Evolutionary conservation across 2,797 vertebrate genomes (phyloP), one percentile per base, ranked within the genome.

Genomic region (Arrhamphus sclerolepis): DNA sequence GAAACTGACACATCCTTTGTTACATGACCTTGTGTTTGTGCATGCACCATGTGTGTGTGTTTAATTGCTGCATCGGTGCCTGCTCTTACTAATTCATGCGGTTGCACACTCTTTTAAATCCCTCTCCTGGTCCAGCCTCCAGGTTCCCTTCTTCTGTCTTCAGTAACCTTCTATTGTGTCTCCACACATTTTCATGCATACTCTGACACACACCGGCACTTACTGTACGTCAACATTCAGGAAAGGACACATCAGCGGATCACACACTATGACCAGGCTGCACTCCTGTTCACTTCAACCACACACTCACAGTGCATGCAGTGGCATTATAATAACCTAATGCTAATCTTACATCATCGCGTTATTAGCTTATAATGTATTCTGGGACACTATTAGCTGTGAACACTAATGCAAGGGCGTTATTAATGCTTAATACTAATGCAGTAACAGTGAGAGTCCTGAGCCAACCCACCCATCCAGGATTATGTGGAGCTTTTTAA

Each of bases 391-490:
- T 90, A 87, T 89, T 86, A 89, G 89, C 88, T 81, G 81, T 62
- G 77, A 87, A 87, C 80, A 81, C 87, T 87, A 81, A 91, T 89
- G 85, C 89, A 68, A 34, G 71, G 76, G 46, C 71, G 63, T 80
- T 80, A 83, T 88, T 89, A 89, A 89, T 83, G 86, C 86, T 75
- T 86, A 75, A 87, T 80, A 81, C 82, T 87, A 83, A 89, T 90
- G 84, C 87, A 75, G 81, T 77, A 83, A 83, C 88, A 88, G 80
- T 84, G 84, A 83, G 83, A 87, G 78, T 87, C 83, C 88, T 87
- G 88, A 87, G 85, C 86, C 84, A 72, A 79, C 82, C 83, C 89
- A 75, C 86, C 89, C 85, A 86, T 85, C 70, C 75, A 78, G 84
- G 89, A 90, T 91, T 90, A 91, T 77, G 72, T 63, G 70, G 74